Conservation (phyloP, 2,113 vertebrate species). For the Microtus oregoni region DNA sequence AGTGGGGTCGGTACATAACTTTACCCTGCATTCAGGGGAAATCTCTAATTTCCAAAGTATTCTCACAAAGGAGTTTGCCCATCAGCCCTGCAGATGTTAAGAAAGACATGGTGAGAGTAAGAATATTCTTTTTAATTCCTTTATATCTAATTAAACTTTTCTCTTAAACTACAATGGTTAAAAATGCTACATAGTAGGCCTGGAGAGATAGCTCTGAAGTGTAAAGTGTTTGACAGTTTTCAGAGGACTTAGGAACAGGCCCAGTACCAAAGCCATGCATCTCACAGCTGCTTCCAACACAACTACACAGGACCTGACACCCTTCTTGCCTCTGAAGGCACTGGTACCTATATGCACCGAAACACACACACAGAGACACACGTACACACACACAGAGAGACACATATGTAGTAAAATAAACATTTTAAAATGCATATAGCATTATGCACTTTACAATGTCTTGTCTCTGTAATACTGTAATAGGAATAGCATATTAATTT, state of each 20-base stretch:
- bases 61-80: not conserved
- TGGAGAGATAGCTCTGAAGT: not conserved
- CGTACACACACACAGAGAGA: too few species aligned
- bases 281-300: not conserved
- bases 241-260: not conserved
- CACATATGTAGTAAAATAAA: not conserved
- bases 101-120: not conserved
- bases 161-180: not conserved
- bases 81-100: not conserved
- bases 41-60: not conserved
- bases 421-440: not conserved
- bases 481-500: not conserved
- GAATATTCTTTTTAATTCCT: not conserved
- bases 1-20: not conserved
- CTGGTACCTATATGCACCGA: not conserved
- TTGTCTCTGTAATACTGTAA: not conserved
- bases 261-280: not conserved
- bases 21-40: not conserved
- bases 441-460: not conserved
- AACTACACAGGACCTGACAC: not conserved
- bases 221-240: not conserved
- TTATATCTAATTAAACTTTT: conserved; percentile 33
- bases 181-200: not conserved
- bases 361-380: not conserved
- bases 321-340: not conserved